phyloP scores from a whole-genome alignment of 2,113 vertebrate genomes.

The Columba livia region DNA sequence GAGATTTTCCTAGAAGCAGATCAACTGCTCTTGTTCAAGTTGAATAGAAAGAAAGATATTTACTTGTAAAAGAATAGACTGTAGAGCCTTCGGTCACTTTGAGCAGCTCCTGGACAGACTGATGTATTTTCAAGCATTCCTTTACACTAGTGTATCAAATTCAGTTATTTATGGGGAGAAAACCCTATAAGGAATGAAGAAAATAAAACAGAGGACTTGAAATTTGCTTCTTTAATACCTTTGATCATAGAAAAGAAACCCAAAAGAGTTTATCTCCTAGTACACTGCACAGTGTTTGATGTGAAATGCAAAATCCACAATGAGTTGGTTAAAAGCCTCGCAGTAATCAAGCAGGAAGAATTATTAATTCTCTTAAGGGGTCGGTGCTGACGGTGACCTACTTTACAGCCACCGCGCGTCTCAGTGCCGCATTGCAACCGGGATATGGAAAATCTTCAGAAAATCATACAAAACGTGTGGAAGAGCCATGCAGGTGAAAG shows the following conservation, averaged over 20 bases:
- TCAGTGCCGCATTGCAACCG: background rate
- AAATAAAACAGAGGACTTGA: background rate
- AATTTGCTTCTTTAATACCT: background rate
- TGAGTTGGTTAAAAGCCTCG: constrained; percentile 1
- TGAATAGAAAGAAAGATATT: background rate
- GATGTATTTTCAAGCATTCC: background rate
- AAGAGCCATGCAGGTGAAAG: rapidly evolving
- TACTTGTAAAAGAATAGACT: background rate
- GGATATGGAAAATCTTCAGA: background rate
- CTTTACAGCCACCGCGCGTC: background rate
- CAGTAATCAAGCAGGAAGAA: constrained; percentile 25
- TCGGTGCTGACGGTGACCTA: background rate
- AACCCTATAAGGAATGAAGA: background rate
- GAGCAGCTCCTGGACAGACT: background rate
- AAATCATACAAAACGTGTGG: rapidly evolving
- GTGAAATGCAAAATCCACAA: background rate
- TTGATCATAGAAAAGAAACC: background rate
- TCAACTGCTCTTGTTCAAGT: background rate
- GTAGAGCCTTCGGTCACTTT: background rate
- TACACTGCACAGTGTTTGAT: background rate
- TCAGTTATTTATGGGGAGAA: background rate
- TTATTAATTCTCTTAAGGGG: constrained; percentile 34
- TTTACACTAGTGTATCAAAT: rapidly evolving
- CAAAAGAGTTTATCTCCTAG: background rate
- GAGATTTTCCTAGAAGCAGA: background rate